A percentile compares a stretch with the other conserved stretches of the same genome.
Conservation (phyloP, 2,113 vertebrate species). For the Saguinus imperator region DNA sequence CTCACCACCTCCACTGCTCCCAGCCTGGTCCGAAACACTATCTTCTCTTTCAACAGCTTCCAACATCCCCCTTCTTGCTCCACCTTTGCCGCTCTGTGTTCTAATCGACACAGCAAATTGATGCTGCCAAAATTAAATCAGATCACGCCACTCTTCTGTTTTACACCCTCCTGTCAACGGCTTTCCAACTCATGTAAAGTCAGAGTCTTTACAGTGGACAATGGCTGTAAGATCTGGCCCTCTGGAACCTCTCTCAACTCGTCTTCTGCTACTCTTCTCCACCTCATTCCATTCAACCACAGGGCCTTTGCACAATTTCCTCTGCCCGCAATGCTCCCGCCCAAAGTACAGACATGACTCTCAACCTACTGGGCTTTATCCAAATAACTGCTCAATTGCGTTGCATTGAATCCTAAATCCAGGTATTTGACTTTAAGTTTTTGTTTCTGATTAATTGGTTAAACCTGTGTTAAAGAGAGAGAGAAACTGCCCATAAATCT, state of each 20-base stretch:
- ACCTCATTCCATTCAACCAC: neutral
- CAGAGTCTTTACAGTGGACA: neutral
- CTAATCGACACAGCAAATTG: neutral
- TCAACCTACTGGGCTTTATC: neutral
- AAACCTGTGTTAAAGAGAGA: neutral
- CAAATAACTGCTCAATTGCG: neutral
- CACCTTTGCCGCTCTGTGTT: neutral
- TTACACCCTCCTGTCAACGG: neutral
- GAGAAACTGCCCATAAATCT: neutral
- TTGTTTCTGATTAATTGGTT: constrained; percentile 8
- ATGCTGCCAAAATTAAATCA: neutral
- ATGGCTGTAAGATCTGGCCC: neutral
- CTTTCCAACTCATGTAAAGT: neutral
- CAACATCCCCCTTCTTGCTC: neutral
- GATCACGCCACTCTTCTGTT: neutral
- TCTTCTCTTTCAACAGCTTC: neutral
- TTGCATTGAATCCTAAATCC: constrained; percentile 20
- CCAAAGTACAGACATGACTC: neutral
- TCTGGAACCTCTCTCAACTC: neutral
- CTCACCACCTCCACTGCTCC: no score
- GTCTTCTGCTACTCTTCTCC: neutral
- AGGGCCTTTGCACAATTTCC: neutral
- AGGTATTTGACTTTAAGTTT: neutral
- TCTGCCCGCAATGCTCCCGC: neutral
- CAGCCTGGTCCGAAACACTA: neutral